Percentiles rank a stretch among this genome's conserved stretches.
phyloP scores from a whole-genome alignment of 2,888 invertebrate genomes.

The Stratiomys singularior region DNA sequence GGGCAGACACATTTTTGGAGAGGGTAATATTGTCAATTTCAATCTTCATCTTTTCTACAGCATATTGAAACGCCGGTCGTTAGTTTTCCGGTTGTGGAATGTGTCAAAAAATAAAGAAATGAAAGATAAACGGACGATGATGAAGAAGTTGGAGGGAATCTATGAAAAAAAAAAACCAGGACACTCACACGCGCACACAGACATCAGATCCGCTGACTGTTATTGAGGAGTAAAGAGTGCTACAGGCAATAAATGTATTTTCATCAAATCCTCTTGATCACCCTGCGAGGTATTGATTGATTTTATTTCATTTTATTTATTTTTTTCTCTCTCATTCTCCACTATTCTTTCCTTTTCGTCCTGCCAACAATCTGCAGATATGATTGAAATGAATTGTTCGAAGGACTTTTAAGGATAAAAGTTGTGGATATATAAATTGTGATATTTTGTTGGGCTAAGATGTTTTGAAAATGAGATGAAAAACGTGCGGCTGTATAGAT shows the following conservation, averaged over 20 bases:
- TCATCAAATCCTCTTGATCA: neutral
- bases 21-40: slow-evolving; percentile 6
- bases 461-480: too few species aligned
- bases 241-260: slow-evolving; percentile 12
- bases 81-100: neutral
- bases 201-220: neutral
- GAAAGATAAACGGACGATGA: neutral
- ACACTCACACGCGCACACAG: too few species aligned
- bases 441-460: too few species aligned
- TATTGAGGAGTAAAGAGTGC: slow-evolving; percentile 3
- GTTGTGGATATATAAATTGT: too few species aligned
- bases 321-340: too few species aligned
- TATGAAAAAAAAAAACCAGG: too few species aligned
- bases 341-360: too few species aligned
- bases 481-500: too few species aligned
- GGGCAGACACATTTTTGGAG: neutral
- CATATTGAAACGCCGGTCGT: neutral
- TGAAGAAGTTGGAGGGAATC: too few species aligned
- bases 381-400: too few species aligned
- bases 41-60: neutral
- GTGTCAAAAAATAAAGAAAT: neutral
- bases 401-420: too few species aligned
- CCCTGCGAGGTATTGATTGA: neutral
- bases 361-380: too few species aligned
- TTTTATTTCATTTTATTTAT: neutral